Conservation (phyloP, 1,140 invertebrate genomes). For the Neelides sp. region DNA sequence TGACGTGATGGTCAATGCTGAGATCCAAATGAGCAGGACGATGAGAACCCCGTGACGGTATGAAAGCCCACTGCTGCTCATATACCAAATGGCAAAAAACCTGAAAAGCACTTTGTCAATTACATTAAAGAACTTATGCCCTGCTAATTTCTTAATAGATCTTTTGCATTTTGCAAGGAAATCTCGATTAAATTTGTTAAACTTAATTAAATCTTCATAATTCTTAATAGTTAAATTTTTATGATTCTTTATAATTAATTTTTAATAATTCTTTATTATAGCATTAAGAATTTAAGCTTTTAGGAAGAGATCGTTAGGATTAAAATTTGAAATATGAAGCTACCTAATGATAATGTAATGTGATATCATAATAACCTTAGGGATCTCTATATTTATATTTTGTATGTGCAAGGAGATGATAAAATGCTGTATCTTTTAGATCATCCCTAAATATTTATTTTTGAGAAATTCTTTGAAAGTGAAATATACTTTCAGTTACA, state of each 20-base stretch:
- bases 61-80: constrained; percentile 77
- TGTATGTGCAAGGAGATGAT: too few species aligned
- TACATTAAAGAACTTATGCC: neutral
- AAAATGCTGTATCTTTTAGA: too few species aligned
- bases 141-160: neutral
- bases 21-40: constrained; percentile 78
- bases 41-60: constrained; percentile 67
- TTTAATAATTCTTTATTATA: neutral
- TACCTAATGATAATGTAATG: too few species aligned
- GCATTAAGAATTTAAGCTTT: neutral
- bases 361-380: too few species aligned
- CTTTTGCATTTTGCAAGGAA: too few species aligned
- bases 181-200: too few species aligned
- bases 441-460: too few species aligned
- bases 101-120: constrained; percentile 59
- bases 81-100: constrained; percentile 89
- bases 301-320: too few species aligned
- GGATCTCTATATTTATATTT: too few species aligned
- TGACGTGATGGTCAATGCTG: constrained; percentile 67
- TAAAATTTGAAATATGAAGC: too few species aligned
- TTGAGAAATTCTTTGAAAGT: too few species aligned
- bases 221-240: neutral
- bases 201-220: neutral
- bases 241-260: neutral
- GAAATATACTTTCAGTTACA: too few species aligned